These are phyloP conservation scores for Meliscaeva auricollis DNA, from an alignment of 2,888 invertebrate species.

Conservation along the genomic window DNA sequence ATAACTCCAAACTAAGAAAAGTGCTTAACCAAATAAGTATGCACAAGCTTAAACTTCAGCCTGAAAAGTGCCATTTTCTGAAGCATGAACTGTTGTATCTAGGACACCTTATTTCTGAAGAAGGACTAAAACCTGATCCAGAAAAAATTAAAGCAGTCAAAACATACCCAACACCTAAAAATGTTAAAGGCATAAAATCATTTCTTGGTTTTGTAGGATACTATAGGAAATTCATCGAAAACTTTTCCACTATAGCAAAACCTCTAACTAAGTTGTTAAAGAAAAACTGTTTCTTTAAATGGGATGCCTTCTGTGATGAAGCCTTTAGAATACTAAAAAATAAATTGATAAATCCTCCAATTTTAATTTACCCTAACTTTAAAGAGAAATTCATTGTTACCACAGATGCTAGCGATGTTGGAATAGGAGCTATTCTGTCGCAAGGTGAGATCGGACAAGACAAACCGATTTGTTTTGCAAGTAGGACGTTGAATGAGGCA, in stretches of 20 bases:
- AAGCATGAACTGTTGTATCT: conserved; percentile 40
- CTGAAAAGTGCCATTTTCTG: conserved; percentile 4
- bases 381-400: background rate
- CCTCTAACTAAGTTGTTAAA: conserved; percentile 39
- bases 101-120: conserved; percentile 60
- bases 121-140: conserved; percentile 61
- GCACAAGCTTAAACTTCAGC: conserved; percentile 7
- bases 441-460: conserved; percentile 47
- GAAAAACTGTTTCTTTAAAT: background rate
- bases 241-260: conserved; percentile 58
- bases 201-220: conserved; percentile 73
- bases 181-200: conserved; percentile 62
- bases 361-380: conserved; percentile 40
- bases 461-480: conserved; percentile 53
- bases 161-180: conserved; percentile 65
- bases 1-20: conserved; percentile 11
- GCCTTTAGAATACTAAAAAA: conserved; percentile 51
- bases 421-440: conserved; percentile 64
- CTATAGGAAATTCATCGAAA: conserved; percentile 41
- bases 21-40: background rate
- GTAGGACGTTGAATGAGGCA: conserved; percentile 39
- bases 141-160: conserved; percentile 69
- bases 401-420: conserved; percentile 71
- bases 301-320: conserved; percentile 24
- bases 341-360: conserved; percentile 59